Evolutionary conservation across 2,888 invertebrate genomes (phyloP), one percentile per base, ranked within the genome.

Genomic region (Romanomermis culicivorax): DNA sequence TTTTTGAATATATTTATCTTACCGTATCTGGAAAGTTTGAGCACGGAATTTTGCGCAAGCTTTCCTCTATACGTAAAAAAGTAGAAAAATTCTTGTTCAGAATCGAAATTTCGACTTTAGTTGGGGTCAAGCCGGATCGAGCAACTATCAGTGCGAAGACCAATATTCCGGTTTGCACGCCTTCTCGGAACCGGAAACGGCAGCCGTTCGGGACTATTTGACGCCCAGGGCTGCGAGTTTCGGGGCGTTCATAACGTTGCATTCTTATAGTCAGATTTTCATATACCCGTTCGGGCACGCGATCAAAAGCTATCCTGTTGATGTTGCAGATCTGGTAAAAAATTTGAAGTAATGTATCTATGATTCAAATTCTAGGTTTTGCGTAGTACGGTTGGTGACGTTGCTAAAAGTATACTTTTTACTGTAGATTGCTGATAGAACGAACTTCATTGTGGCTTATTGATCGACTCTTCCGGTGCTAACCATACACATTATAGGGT

Each of bases 111-210:
- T 45, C n/a, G 47, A 45, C 7, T 45, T 45, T 45, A 23, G 7
- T 23, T 20, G 14, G 14, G 7, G 7, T 7, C 14, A 23, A 7
- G 47, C 23, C 47, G 47, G 47, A 45, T 7, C 47, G 7, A 45
- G 47, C 24, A 7, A 7, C 7, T 11, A 67, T 51, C 61, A 64
- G 1, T 67, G 67, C 54, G 63, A 64, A 36, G 67, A 67, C 53
- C 66, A 64, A 1, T 67, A 65, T 51, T 64, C 64, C 47, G 66
- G 67, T 1, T 58, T 63, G 1, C 53, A 60, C 1, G 61, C 66
- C 3, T 66, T 66, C 60, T 64, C 64, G 29, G 66, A 66, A 53
- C 65, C 66, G 2, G 66, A 66, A 57, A 62, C 66, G 1, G 54
- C 56, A 23, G 64, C 67, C 1, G 65, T 67, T 4, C 58, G 62